phyloP scores from a whole-genome alignment of 2,113 vertebrate genomes.

The Dolichotis patagonum region DNA sequence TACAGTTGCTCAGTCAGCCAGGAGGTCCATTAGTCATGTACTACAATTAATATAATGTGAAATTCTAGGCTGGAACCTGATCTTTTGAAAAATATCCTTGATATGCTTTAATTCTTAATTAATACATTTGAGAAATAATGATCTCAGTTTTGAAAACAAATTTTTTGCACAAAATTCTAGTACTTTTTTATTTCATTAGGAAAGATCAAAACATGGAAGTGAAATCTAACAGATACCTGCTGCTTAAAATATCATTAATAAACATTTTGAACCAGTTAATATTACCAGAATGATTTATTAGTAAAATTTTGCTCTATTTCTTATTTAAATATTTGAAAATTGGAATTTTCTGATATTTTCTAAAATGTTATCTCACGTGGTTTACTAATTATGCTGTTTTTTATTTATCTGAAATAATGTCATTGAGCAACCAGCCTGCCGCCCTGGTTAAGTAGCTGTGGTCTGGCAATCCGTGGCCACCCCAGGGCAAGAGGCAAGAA shows the following conservation, averaged over 20 bases:
- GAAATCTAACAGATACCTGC: background rate
- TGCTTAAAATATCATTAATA: background rate
- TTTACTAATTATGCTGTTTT: background rate
- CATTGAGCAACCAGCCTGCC: too few species aligned
- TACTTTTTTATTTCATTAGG: background rate
- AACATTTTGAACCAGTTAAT: background rate
- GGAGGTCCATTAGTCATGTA: background rate
- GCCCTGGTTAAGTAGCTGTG: too few species aligned
- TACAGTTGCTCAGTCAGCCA: conserved; percentile 31
- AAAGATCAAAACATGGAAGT: background rate
- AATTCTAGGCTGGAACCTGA: background rate
- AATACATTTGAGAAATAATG: conserved; percentile 31
- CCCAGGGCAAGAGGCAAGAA: too few species aligned
- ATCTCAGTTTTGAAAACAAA: background rate
- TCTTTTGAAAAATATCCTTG: conserved; percentile 24
- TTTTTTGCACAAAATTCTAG: background rate
- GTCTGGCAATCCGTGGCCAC: too few species aligned
- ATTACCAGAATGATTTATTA: background rate
- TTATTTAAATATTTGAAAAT: background rate
- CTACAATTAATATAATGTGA: background rate
- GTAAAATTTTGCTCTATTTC: background rate
- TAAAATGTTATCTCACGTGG: background rate
- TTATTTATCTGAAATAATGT: background rate
- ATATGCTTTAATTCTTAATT: background rate
- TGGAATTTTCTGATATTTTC: background rate